Percentiles rank a stretch among this genome's conserved stretches.
Conservation (phyloP, 2,797 vertebrate genomes). For the Enteromius anoplus region DNA sequence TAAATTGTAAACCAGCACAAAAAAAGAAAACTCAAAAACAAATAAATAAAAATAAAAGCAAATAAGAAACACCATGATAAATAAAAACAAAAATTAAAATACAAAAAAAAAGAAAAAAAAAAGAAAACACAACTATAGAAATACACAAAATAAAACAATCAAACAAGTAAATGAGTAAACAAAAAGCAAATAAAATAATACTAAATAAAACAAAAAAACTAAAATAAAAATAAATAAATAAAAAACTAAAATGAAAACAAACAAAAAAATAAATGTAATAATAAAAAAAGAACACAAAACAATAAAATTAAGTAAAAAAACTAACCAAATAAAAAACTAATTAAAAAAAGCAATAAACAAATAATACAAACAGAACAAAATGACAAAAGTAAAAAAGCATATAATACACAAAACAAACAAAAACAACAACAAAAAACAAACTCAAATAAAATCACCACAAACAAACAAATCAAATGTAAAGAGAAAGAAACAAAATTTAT, state of each 20-base stretch:
- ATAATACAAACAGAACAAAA: not conserved
- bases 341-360: no score
- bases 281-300: not conserved
- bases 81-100: not conserved
- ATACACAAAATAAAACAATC: not conserved
- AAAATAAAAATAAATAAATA: not conserved
- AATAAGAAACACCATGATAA: not conserved
- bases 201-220: not conserved
- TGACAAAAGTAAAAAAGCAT: not conserved
- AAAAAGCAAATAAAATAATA: not conserved
- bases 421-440: no score
- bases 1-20: not conserved
- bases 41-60: not conserved
- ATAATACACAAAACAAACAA: not conserved
- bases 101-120: not conserved
- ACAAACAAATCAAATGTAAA: not conserved
- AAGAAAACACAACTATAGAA: not conserved
- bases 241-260: not conserved
- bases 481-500: not conserved
- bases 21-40: not conserved
- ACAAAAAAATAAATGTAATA: not conserved
- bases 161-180: not conserved
- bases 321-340: no score
- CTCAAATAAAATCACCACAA: no score
- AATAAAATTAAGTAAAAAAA: not conserved